A percentile compares a stretch with the other conserved stretches of the same genome.
Evolutionary conservation across 2,888 invertebrate genomes (phyloP).

Genomic region (Dryadula phaetusa): DNA sequence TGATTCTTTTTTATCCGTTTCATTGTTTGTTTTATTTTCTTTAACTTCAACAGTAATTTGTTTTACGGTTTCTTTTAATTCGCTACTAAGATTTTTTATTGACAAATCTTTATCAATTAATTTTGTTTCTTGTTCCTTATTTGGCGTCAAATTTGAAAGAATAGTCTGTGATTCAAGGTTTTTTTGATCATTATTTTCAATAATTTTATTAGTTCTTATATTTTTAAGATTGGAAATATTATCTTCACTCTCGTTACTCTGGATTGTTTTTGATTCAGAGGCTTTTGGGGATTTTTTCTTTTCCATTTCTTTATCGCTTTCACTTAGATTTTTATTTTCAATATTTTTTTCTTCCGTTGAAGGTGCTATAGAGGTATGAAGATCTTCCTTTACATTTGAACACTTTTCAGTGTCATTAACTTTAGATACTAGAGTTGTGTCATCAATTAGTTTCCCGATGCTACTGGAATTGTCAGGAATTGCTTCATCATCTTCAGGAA

Average conservation of each 20-base stretch:
- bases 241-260: neutral
- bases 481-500: conserved; percentile 62
- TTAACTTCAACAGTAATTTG: neutral
- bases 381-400: neutral
- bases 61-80: neutral
- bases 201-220: neutral
- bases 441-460: neutral
- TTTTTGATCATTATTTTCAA: neutral
- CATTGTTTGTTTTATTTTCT: neutral
- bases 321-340: neutral
- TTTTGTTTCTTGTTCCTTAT: neutral
- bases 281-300: neutral
- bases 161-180: neutral
- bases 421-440: neutral
- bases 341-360: neutral
- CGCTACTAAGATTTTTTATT: neutral
- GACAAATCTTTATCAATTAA: neutral
- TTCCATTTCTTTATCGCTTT: neutral
- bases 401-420: neutral
- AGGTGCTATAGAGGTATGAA: neutral
- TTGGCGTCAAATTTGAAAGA: neutral
- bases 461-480: neutral
- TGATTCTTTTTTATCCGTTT: neutral
- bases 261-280: neutral
- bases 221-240: neutral